Evolutionary conservation across 2,888 invertebrate genomes (phyloP).

Genomic region (Lepidochitona cinerea): DNA sequence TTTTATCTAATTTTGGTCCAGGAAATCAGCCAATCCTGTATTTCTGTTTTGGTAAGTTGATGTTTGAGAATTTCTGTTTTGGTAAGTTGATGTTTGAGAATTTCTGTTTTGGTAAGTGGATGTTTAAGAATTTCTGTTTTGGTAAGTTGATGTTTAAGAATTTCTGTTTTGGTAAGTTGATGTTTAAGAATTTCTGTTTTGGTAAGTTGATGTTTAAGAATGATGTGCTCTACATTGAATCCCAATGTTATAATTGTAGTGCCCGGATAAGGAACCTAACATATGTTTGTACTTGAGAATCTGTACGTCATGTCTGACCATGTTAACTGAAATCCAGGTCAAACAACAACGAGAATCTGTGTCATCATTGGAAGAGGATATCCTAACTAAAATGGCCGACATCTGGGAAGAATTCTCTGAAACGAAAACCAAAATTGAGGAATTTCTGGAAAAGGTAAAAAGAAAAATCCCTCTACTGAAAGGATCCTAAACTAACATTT

Average conservation of each 20-base stretch:
- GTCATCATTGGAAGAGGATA: constrained; percentile 22
- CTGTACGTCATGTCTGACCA: constrained; percentile 44
- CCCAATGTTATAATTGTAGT: constrained; percentile 31
- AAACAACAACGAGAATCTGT: constrained; percentile 23
- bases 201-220: no score
- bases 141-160: no score
- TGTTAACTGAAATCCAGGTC: constrained; percentile 40
- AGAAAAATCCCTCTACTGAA: no score
- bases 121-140: no score
- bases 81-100: no score
- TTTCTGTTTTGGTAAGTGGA: no score
- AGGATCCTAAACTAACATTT: no score
- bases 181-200: neutral
- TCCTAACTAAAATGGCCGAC: constrained; percentile 32
- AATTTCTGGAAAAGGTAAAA: constrained; percentile 46
- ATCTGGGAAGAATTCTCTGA: constrained; percentile 30
- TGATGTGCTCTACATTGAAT: neutral
- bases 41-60: no score
- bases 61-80: no score
- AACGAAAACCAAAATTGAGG: constrained; percentile 34
- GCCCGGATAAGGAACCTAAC: constrained; percentile 60
- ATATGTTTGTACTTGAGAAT: constrained; percentile 51
- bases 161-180: no score
- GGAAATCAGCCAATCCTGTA: no score
- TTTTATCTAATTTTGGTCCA: no score